Evolutionary conservation across 2,888 invertebrate genomes (phyloP).

Genomic region (Caenorhabditis sinica): DNA sequence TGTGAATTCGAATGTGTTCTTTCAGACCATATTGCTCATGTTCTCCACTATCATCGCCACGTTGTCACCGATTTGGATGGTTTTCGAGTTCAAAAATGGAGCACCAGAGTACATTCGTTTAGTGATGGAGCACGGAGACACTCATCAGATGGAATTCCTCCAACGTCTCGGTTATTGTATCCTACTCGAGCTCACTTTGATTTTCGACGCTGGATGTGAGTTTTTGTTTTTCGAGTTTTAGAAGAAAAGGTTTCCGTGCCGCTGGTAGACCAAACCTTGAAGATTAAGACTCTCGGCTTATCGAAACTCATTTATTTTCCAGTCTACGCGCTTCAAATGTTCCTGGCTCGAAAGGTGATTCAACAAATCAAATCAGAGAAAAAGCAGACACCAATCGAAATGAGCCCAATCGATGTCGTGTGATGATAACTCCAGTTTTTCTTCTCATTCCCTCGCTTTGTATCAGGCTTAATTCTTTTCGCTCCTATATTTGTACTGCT

Average conservation of each 20-base stretch:
- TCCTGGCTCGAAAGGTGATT: conserved; percentile 17
- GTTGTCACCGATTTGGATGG: conserved; percentile 27
- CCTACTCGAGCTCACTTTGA: conserved; percentile 20
- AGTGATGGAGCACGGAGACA: conserved; percentile 34
- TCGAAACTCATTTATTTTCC: not conserved
- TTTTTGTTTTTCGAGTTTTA: no score
- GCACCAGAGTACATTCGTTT: conserved; percentile 33
- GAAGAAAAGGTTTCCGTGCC: no score
- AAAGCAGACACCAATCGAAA: conserved; percentile 11
- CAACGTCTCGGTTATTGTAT: conserved; percentile 36
- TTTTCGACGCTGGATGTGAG: conserved; percentile 37
- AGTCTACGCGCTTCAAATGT: conserved; percentile 34
- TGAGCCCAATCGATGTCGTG: conserved; percentile 9
- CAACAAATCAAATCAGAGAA: not conserved
- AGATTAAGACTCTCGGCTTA: not conserved
- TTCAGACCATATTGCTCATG: conserved; percentile 28
- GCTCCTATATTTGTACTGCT: not conserved
- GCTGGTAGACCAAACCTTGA: no score
- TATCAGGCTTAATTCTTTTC: not conserved
- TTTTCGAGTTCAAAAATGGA: conserved; percentile 38
- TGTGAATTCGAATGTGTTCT: no score
- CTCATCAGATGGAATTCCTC: conserved; percentile 30
- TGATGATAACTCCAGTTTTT: not conserved
- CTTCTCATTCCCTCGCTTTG: not conserved
- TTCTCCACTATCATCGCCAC: conserved; percentile 18